phyloP scores from a whole-genome alignment of 2,113 vertebrate species.

The Passer montanus region DNA sequence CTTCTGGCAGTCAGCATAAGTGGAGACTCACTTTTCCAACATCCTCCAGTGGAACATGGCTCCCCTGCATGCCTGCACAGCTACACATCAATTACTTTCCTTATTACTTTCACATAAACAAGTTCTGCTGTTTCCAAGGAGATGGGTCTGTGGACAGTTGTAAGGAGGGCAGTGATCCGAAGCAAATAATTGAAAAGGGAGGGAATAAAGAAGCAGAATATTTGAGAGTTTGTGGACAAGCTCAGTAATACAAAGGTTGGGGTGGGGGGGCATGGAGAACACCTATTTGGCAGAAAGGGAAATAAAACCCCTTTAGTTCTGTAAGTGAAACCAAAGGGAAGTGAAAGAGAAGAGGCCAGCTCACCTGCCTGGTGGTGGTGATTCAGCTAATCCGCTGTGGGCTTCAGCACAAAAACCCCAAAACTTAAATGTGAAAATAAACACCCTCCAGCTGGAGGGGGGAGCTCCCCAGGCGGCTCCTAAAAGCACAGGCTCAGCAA shows the following conservation, averaged over 20 bases:
- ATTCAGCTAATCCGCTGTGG: background rate
- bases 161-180: background rate
- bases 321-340: background rate
- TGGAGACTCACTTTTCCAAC: background rate
- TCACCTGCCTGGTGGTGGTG: background rate
- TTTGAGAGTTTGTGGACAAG: background rate
- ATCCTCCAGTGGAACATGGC: background rate
- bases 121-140: slow-evolving; percentile 32
- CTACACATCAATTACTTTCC: background rate
- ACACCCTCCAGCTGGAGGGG: background rate
- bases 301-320: background rate
- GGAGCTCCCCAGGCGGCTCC: background rate
- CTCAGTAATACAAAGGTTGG: background rate
- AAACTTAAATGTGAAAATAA: background rate
- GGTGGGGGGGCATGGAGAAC: background rate
- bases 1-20: background rate
- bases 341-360: background rate
- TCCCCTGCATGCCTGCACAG: background rate
- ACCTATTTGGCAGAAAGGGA: background rate
- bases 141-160: background rate
- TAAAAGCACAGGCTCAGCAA: background rate
- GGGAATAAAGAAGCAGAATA: background rate
- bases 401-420: background rate
- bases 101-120: slow-evolving; percentile 24
- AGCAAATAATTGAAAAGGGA: slow-evolving; percentile 4